Base-by-base conservation (phyloP, 2,888 invertebrate species). In the Plemyria rubiginata region DNA sequence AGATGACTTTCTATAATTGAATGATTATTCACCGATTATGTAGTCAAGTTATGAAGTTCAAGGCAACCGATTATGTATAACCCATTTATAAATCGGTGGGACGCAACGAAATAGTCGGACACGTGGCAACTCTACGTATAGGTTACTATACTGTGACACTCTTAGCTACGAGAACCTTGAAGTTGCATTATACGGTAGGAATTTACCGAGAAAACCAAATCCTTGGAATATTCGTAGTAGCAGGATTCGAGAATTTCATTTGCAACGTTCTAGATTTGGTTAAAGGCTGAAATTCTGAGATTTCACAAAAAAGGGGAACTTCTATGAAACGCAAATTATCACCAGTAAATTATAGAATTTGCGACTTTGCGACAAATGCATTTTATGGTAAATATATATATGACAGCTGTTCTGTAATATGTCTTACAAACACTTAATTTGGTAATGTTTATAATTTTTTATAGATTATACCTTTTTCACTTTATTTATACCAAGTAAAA, bases 161-260 rank as follows among this genome's bases (percentile, higher is more conserved):
- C 48, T 22, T 54, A 41, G 7, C 36, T 45, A 50, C 54, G 52
- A 64, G 53, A 53, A 57, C 56, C 43, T 56, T 58, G 66, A 58
- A 68, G 68, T 68, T 70, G 73, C 70, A 73, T 72, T 78, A 70
- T 67, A 73, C 57, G 68, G 63, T 66, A 57, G 49, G 61, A 77
- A 73, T 74, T 74, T 70, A 68, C 68, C 59, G 70, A 74, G 69
- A 76, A 74, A 75, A 74, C 75, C 72, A 68, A 76, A 60, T 60
- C 51, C 60, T 43, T 55, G 28, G 48, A 48, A 48, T 55, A 48
- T 55, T 28, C 55, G 48, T 40, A 36, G 57, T 49, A 9, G 12
- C 22, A 50, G 40, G 40, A 49, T 56, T 62, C n/a, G 11, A 13
- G 41, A 32, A 58, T 54, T 55, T 56, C 16, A 58, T 58, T 62